Percentiles rank a stretch among this genome's conserved stretches.
Conservation (phyloP, 2,888 invertebrate genomes). For the Baronia brevicornis region DNA sequence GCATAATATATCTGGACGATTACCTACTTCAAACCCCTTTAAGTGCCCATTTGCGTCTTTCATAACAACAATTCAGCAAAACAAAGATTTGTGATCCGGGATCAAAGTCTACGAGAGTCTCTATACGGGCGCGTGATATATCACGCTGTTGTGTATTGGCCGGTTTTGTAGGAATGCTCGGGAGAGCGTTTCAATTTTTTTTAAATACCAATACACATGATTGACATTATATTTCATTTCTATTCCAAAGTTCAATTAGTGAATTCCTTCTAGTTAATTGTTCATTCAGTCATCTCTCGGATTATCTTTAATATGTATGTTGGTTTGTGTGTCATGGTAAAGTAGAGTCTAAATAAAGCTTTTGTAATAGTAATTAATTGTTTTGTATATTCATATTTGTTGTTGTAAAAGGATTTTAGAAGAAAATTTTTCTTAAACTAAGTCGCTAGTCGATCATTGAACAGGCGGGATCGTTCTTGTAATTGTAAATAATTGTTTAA, state of each 20-base stretch:
- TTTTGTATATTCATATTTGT: not conserved
- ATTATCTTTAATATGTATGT: too few relatives aligned
- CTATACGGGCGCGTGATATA: constrained; percentile 9
- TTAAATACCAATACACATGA: not conserved
- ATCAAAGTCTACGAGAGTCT: constrained; percentile 26
- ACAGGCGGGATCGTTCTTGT: too few relatives aligned
- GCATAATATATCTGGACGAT: too few relatives aligned
- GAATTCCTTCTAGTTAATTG: too few relatives aligned
- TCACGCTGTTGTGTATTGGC: constrained; percentile 1
- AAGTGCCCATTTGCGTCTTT: constrained; percentile 2
- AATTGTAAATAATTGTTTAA: too few relatives aligned
- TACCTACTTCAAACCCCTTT: not conserved
- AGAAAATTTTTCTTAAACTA: too few relatives aligned
- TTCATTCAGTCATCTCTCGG: too few relatives aligned
- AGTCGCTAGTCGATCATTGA: too few relatives aligned
- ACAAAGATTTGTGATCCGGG: constrained; percentile 23
- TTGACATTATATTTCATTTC: constrained; percentile 3
- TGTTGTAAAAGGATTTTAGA: too few relatives aligned
- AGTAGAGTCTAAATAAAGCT: too few relatives aligned
- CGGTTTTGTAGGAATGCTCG: not conserved
- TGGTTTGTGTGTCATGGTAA: too few relatives aligned
- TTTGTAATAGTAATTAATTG: not conserved
- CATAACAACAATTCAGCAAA: constrained; percentile 10
- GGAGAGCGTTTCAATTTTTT: not conserved
- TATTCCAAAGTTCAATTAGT: not conserved